phyloP scores from a whole-genome alignment of 64 coral and sea anemone genomes.

The Pachyseris speciosa region DNA sequence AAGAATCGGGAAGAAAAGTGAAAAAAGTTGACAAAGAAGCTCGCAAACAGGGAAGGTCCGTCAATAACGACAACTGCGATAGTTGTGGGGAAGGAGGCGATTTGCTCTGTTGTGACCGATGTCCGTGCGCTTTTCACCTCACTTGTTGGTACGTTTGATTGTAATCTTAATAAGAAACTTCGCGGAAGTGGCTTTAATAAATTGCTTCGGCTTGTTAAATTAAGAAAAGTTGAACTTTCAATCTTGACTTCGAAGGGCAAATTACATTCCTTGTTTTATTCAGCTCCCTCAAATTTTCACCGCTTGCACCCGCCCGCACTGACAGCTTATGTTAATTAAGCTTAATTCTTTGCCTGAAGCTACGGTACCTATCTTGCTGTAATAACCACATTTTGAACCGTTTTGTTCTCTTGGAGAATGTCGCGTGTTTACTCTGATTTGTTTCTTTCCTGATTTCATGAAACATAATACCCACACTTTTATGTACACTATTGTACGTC shows the following conservation, averaged over 20 bases:
- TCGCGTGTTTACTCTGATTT: not conserved
- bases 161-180: not conserved
- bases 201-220: not conserved
- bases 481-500: not conserved
- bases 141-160: slow-evolving; percentile 89
- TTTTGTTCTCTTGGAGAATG: not conserved
- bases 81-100: slow-evolving; percentile 99
- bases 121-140: slow-evolving; percentile 97
- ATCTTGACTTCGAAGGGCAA: not conserved
- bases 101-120: slow-evolving; percentile 94
- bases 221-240: not conserved
- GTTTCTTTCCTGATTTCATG: not conserved
- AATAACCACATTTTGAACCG: not conserved
- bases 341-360: not conserved
- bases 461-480: not conserved
- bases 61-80: slow-evolving; percentile 97
- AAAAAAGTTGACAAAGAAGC: slow-evolving; percentile 91
- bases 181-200: not conserved
- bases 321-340: slow-evolving; percentile 24
- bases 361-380: not conserved
- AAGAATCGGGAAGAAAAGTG: slow-evolving; percentile 59
- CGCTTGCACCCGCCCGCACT: not conserved
- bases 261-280: not conserved
- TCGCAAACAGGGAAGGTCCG: slow-evolving; percentile 79
- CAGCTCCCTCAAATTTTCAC: not conserved